Evolutionary conservation across 2,888 invertebrate genomes (phyloP), one percentile per base, ranked within the genome.

Genomic region (Amiota mariae): DNA sequence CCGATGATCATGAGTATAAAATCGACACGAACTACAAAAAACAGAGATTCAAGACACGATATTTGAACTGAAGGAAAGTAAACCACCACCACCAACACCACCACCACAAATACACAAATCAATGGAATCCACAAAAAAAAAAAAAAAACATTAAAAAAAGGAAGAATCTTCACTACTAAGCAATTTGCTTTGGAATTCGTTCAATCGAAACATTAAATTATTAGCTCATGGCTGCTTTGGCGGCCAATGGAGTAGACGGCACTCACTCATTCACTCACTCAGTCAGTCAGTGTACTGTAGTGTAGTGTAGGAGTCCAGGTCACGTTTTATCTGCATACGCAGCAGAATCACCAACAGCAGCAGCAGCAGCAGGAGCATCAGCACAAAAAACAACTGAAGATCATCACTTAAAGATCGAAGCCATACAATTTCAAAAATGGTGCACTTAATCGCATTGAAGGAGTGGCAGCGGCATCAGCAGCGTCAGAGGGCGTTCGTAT

Each of bases 251-350:
- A 15, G 46, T n/a, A 20, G 56, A 56, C 51, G 36, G 20, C 15
- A n/a, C n/a, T 51, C 54, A 51, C 54, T 51, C 36, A 51, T 12
- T 51, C 36, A 36, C 54, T 46, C 18, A 77, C 78, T 73, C 78
- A 79, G 79, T 77, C 18, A 77, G 79, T 73, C 78, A 79, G 79
- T 77, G 82, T 81, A 81, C 73, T 36, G 36, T 36, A 36, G 36
- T 36, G 36, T 36, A 36, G 36, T 36, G 36, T 36, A 36, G 36
- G 36, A 36, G 36, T 36, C 36, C 85, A 81, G 88, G 87, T 88
- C 87, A 88, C 87, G 88, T 86, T 88, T 36, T 88, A 88, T 87
- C 88, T 82, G 82, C 83, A 84, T 84, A 84, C 85, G 85, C 83
- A 84, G 8, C 13, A 73, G 74, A 68, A 57, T 74, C 73, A 71